A percentile compares a stretch with the other conserved stretches of the same genome.
These are phyloP conservation scores for Proales similis DNA, from an alignment of 1,140 invertebrate genomes.

Conservation along the genomic window DNA sequence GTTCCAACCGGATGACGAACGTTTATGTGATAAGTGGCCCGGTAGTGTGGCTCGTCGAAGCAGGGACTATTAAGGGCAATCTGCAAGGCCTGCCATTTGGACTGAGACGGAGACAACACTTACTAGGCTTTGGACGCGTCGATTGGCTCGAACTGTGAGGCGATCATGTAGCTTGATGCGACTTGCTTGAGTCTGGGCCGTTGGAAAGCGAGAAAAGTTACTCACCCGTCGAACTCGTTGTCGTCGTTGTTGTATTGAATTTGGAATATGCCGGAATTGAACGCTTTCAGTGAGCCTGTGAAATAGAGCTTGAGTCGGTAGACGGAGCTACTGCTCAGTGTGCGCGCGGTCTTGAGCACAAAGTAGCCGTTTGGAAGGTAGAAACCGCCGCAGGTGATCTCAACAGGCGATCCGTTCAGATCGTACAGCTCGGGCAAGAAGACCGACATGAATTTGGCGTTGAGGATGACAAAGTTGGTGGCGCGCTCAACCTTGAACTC, in stretches of 20 bases:
- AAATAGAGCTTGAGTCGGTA: conserved; percentile 2
- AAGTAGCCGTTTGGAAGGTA: conserved; percentile 31
- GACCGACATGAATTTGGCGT: conserved; percentile 30
- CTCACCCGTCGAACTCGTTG: conserved; percentile 25
- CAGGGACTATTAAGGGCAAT: no score
- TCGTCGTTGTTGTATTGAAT: conserved; percentile 35
- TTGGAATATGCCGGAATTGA: conserved; percentile 31
- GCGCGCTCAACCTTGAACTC: conserved; percentile 2
- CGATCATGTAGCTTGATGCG: conserved; percentile 5
- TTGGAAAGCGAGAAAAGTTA: not conserved
- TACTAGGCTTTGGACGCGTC: conserved; percentile 42
- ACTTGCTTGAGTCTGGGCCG: not conserved
- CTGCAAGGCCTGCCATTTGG: no score
- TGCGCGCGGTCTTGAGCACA: not conserved
- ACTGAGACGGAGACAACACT: no score
- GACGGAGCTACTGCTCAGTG: not conserved
- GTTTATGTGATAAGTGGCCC: conserved; percentile 37
- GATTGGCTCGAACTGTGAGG: conserved; percentile 43
- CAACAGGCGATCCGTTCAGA: not conserved
- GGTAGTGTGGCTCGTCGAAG: conserved; percentile 39
- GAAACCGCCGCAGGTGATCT: conserved; percentile 4
- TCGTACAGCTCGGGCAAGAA: not conserved
- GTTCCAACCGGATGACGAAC: conserved; percentile 23
- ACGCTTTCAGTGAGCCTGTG: conserved; percentile 8
- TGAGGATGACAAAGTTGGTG: conserved; percentile 27